Evolutionary conservation across 2,113 vertebrate genomes (phyloP), one percentile per base, ranked within the genome.

Genomic region (Gobio gobio): DNA sequence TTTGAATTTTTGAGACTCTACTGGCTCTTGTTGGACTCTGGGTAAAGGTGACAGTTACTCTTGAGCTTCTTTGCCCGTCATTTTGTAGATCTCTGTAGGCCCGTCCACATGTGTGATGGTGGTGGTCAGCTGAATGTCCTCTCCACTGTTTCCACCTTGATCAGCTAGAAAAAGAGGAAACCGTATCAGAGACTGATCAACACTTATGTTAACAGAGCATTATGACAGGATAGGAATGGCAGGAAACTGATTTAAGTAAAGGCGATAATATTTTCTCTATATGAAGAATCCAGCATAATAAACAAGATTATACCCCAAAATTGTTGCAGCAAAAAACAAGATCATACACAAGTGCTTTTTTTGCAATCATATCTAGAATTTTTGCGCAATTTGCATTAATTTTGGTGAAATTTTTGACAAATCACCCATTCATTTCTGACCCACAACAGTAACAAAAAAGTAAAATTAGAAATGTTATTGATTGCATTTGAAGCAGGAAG

Each of bases 101-200:
- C 97, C 97, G 0, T 98, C 97, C 51, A 95, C 95, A 0, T 98
- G 97, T 40, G 97, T 97, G 93, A 99, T 97, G 20, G 98, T 99
- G 82, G 98, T 99, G 78, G 98, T 99, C 85, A 99, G 95, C 92
- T 99, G 97, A 20, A 96, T 95, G 89, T 99, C 97, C 73, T 99
- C 98, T 0, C 95, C 97, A 0, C 95, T 97, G 93, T 92, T 97
- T 16, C 95, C 92, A 5, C 94, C 96, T 7, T 96, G 91, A 85
- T 95, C 95, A 24, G 95, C 96, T 97, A 91, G 47, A 72, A 51
- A 49, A 1, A 51, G 8, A 76, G 9, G 36, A 8, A 68, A 10
- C 63, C 9, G 66, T 18, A 13, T 29, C 5, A 63, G 18, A 20
- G 59, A 29, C 16, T 51, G 4, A 78, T 36, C 29, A 40, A 33